Conservation (phyloP, 2,888 invertebrate genomes). For the Tenthredo scrophulariae region DNA sequence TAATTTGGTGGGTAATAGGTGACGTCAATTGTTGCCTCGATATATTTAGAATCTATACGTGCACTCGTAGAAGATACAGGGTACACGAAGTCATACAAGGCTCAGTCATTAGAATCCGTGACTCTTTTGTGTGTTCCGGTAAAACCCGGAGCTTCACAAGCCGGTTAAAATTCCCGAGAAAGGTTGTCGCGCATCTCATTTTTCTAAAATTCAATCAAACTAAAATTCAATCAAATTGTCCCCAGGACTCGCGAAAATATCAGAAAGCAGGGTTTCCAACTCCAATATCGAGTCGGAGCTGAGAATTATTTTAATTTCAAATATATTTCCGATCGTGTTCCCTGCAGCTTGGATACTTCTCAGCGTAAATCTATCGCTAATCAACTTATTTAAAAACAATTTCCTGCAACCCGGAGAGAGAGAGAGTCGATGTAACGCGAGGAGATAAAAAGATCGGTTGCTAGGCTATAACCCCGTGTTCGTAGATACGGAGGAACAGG, state of each 20-base stretch:
- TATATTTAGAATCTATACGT: conserved; percentile 1
- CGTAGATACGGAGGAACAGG: conserved; percentile 48
- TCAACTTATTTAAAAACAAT: conserved; percentile 51
- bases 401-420: conserved; percentile 7
- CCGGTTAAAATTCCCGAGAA: neutral
- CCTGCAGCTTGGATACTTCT: neutral
- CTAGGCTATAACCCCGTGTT: conserved; percentile 29
- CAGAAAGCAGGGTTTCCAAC: neutral
- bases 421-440: conserved; percentile 22
- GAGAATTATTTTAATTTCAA: conserved; percentile 48
- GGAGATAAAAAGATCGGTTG: conserved; percentile 49
- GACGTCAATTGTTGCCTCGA: neutral
- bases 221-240: conserved; percentile 33
- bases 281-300: conserved; percentile 13
- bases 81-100: conserved; percentile 4
- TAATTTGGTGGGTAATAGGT: neutral
- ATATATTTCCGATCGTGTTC: conserved; percentile 37
- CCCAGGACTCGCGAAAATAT: conserved; percentile 3
- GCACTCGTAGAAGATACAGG: neutral
- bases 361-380: conserved; percentile 38
- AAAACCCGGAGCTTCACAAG: conserved; percentile 15
- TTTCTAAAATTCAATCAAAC: conserved; percentile 26
- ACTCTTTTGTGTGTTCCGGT: conserved; percentile 48
- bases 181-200: conserved; percentile 25
- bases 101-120: neutral